Conservation (phyloP, 2,113 vertebrate genomes). For the Pitta sordida region DNA sequence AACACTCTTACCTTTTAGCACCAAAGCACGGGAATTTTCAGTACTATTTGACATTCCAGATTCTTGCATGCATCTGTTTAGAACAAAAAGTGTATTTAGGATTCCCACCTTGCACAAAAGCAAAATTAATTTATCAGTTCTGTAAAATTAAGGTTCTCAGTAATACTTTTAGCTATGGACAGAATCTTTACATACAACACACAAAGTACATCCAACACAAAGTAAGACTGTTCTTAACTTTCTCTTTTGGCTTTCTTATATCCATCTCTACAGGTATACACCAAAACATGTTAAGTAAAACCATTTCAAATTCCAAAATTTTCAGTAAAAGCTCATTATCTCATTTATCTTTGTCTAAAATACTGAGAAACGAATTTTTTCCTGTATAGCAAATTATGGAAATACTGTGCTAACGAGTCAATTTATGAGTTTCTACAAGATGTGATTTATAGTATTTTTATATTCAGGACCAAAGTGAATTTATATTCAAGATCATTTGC, state of each 20-base stretch:
- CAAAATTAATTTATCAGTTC: not conserved
- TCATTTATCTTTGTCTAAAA: not conserved
- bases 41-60: not conserved
- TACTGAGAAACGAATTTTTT: not conserved
- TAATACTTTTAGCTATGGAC: not conserved
- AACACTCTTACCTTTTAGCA: slow-evolving; percentile 63
- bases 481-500: not conserved
- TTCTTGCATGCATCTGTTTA: slow-evolving; percentile 51
- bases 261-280: not conserved
- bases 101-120: not conserved
- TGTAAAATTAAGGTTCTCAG: not conserved
- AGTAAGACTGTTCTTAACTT: not conserved
- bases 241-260: not conserved
- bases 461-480: not conserved
- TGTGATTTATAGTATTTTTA: not conserved
- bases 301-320: not conserved
- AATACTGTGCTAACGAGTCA: not conserved
- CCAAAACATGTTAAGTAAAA: not conserved
- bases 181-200: not conserved
- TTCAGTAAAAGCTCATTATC: not conserved
- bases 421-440: not conserved
- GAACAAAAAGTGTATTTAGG: slow-evolving; percentile 25
- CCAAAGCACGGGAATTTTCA: not conserved
- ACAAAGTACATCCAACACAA: not conserved
- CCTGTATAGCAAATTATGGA: not conserved